These are phyloP conservation scores for Orcinus orca DNA, from an alignment of 2,113 vertebrate genomes.

Conservation along the genomic window DNA sequence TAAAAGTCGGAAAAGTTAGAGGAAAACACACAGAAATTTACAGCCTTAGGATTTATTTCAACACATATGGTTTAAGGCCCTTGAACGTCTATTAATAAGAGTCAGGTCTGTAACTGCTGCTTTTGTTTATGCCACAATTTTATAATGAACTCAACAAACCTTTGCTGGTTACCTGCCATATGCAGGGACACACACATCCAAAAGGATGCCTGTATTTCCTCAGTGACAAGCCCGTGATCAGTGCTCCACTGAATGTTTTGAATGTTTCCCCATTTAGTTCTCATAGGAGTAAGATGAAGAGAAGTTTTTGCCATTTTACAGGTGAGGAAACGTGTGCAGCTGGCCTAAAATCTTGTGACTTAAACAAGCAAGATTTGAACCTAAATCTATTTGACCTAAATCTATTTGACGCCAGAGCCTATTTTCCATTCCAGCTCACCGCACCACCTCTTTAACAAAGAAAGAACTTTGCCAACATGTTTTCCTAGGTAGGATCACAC, in stretches of 20 bases:
- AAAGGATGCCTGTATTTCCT: background rate
- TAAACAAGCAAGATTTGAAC: background rate
- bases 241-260: background rate
- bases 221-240: background rate
- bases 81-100: background rate
- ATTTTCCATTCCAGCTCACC: background rate
- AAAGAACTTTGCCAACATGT: background rate
- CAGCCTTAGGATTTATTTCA: background rate
- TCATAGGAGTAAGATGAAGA: background rate
- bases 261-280: background rate
- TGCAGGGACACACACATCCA: rapidly evolving
- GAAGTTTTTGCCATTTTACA: background rate
- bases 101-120: background rate
- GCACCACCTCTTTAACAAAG: background rate
- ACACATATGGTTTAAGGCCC: background rate
- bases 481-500: background rate
- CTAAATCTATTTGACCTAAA: background rate
- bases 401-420: background rate
- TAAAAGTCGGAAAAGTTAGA: background rate
- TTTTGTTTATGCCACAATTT: background rate
- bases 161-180: too few species aligned
- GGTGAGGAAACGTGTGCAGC: background rate
- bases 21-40: background rate
- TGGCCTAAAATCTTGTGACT: background rate
- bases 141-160: background rate